Conservation (phyloP, 2,888 invertebrate species). For the Drosophila diplacantha region DNA sequence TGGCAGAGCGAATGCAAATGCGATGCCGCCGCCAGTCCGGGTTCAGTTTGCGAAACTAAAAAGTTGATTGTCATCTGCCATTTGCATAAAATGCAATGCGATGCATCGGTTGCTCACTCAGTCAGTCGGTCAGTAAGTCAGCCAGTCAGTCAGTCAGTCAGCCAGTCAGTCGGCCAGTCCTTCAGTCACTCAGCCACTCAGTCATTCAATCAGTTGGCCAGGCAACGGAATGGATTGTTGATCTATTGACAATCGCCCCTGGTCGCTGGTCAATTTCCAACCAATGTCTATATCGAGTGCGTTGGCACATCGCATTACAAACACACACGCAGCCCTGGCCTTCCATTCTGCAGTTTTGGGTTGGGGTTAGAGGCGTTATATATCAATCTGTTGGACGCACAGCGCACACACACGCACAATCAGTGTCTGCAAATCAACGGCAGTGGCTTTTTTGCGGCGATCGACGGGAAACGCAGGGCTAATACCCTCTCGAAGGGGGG, state of each 20-base stretch:
- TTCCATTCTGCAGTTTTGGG: conserved; percentile 4
- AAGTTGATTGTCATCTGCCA: conserved; percentile 52
- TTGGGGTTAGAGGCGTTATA: conserved; percentile 24
- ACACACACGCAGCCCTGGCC: conserved; percentile 5
- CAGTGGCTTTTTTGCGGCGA: conserved; percentile 3
- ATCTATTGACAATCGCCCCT: conserved; percentile 56
- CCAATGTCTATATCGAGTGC: conserved; percentile 50
- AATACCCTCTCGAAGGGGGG: not conserved
- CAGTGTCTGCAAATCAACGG: conserved; percentile 60
- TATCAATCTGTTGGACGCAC: conserved; percentile 55
- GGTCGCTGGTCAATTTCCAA: conserved; percentile 37
- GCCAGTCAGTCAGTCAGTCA: conserved; percentile 11
- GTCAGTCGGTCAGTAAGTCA: conserved; percentile 5
- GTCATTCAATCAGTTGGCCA: conserved; percentile 30
- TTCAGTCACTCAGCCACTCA: conserved; percentile 8
- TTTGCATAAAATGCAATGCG: conserved; percentile 56
- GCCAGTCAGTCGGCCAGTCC: conserved; percentile 13
- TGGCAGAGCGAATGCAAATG: conserved; percentile 24
- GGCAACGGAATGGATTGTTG: conserved; percentile 44
- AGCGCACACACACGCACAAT: conserved; percentile 46
- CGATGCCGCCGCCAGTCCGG: conserved; percentile 10
- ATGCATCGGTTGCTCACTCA: conserved; percentile 27
- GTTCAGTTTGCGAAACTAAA: conserved; percentile 41
- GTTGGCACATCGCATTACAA: conserved; percentile 24
- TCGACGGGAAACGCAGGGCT: not conserved